Evolutionary conservation across 2,797 vertebrate species (phyloP), one percentile per base, ranked within the genome.

Genomic region (Lates japonicus): DNA sequence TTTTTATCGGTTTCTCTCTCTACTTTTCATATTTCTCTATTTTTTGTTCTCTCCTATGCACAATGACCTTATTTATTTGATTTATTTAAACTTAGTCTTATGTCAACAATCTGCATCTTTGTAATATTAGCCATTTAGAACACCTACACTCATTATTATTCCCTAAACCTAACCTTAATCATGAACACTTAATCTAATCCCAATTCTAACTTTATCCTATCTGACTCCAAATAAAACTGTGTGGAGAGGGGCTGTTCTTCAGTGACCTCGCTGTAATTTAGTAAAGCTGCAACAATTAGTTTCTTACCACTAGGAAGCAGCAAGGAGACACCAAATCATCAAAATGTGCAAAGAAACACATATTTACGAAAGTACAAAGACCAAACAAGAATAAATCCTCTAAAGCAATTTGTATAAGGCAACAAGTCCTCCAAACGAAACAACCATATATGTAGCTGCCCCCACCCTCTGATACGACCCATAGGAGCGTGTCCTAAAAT

Each of bases 1-100:
- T 63, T 83, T 85, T 70, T 74, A 31, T 78, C 64, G 25, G 14
- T 74, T 70, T 66, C 52, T 63, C 64, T 72, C 55, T 82, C 60
- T 63, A 10, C 55, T 79, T 72, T 80, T 74, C 44, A 77, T 59
- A 69, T 78, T 78, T 78, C 39, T 48, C 39, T n/a, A 59, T 57
- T 66, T 61, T 72, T 22, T 61, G 48, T 54, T 66, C 22, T 79
- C 58, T 74, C 29, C 57, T 22, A 49, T 1, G 64, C 31, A 64
- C 31, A 44, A 20, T 62, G 31, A 52, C 37, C 57, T 41, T 37
- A 55, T 57, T 83, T 60, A 29, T 64, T 11, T 37, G 14, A 77
- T 51, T 68, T 55, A 31, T 3, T 64, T 25, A 17, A 64, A 44
- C n/a, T 5, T 46, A 63, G 52, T 65, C 16, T 0, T 70, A 7